These are phyloP conservation scores for Ellobium chinense DNA, from an alignment of 2,888 invertebrate genomes.

Conservation along the genomic window DNA sequence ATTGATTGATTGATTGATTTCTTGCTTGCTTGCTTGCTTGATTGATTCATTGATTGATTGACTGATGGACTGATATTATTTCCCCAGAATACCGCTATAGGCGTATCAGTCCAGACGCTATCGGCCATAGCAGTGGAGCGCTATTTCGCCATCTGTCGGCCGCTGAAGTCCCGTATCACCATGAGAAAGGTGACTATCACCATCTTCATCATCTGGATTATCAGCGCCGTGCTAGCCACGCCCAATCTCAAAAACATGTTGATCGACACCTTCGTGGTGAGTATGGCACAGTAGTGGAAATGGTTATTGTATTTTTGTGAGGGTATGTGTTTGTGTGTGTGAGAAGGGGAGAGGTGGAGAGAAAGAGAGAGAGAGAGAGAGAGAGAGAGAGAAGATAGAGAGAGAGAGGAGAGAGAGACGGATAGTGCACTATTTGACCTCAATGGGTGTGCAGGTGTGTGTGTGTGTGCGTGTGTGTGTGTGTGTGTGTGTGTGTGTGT, in stretches of 20 bases:
- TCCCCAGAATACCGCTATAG: constrained; percentile 50
- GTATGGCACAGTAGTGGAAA: not conserved
- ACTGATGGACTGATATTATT: not conserved
- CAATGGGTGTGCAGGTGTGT: too few relatives aligned
- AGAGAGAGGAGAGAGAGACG: too few relatives aligned
- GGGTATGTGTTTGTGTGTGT: too few relatives aligned
- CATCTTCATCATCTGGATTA: constrained; percentile 51
- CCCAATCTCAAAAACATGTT: constrained; percentile 50
- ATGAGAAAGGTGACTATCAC: constrained; percentile 51
- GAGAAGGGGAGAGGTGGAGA: too few relatives aligned
- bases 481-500: too few relatives aligned
- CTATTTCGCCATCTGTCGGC: constrained; percentile 55
- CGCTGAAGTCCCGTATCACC: constrained; percentile 51
- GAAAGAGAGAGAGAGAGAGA: too few relatives aligned
- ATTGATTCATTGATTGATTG: too few relatives aligned
- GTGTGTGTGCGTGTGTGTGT: too few relatives aligned
- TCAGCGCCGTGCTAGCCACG: constrained; percentile 47
- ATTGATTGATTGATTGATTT: not conserved
- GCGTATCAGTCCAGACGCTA: constrained; percentile 54
- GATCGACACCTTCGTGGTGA: constrained; percentile 40
- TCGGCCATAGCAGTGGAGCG: constrained; percentile 55
- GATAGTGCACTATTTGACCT: too few relatives aligned
- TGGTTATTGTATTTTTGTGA: too few relatives aligned
- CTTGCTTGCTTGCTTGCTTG: not conserved
- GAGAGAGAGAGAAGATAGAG: too few relatives aligned